These are phyloP conservation scores for Trichonephila clavipes DNA, from an alignment of 1,140 invertebrate species.

Conservation along the genomic window DNA sequence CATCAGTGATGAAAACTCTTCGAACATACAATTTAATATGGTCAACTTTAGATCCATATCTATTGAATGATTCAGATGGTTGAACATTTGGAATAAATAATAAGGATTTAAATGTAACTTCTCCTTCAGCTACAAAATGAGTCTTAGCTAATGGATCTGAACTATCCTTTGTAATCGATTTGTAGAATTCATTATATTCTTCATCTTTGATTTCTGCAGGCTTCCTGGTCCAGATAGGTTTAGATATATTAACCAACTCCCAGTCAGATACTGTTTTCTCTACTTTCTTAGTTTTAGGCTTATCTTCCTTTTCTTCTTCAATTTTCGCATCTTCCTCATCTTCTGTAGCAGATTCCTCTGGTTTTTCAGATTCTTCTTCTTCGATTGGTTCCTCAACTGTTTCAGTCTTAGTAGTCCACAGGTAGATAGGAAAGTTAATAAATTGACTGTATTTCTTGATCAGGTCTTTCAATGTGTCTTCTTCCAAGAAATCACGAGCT, in stretches of 20 bases:
- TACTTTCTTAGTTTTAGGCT: conserved; percentile 94
- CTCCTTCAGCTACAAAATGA: conserved; percentile 99
- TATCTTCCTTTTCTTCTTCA: conserved; percentile 86
- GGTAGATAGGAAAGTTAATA: conserved; percentile 98
- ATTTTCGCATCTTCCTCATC: conserved; percentile 82
- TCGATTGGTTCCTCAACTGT: conserved; percentile 91
- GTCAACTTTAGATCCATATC: conserved; percentile 86
- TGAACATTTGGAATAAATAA: conserved; percentile 96
- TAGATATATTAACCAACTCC: conserved; percentile 96
- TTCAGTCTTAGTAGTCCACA: conserved; percentile 96
- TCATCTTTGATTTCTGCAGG: conserved; percentile 98
- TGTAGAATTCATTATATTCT: conserved; percentile 99
- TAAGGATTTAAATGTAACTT: conserved; percentile 97
- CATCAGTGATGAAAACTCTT: conserved; percentile 99
- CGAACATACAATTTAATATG: conserved; percentile 98
- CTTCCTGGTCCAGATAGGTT: conserved; percentile 99
- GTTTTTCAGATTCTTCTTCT: conserved; percentile 85
- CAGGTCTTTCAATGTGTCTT: conserved; percentile 92
- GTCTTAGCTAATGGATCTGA: conserved; percentile 99
- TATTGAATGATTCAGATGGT: conserved; percentile 98
- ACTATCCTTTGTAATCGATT: conserved; percentile 98
- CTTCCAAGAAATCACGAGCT: conserved; percentile 96
- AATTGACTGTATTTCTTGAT: conserved; percentile 99
- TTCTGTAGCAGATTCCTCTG: conserved; percentile 90
- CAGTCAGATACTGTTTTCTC: conserved; percentile 99